Base-by-base conservation (phyloP, 2,888 invertebrate species). In the Liopterus haemorrhoidalis region DNA sequence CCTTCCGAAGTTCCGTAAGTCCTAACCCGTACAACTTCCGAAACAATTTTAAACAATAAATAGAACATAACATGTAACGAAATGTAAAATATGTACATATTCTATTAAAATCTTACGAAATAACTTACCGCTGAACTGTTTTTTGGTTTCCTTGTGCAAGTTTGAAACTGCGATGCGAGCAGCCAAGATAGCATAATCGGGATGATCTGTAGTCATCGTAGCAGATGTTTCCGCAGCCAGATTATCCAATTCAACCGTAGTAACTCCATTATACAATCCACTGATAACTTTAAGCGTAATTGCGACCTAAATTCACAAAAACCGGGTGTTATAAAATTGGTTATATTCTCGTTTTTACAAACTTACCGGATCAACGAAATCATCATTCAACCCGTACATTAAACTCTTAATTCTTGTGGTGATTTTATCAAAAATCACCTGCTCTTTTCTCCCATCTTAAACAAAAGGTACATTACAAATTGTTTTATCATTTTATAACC, bases 181-280 rank as follows among this genome's bases (percentile, higher is more conserved):
- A 41, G 90, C 91, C 39, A 91, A 69, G 47, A 85, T 72, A 4
- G 88, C 96, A 74, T 97, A 99, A 70, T 99, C 97, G 0, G 96
- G 93, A 70, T 99, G 97, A 60, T 87, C 85, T 2, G 93, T 93
- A 0, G 97, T 96, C 86, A 96, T 88, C 20, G 91, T 91, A 8
- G 97, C 97, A n/a, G 97, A 92, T 27, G 91, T 97, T 70, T 99
- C 97, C 0, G 99, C 99, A 31, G 99, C 97, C 51, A 99, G 72
- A 65, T 95, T 97, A 68, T 99, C 99, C 56, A 99, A 71, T 65
- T 99, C 95, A 12, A 93, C 86, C 0, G 97, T 99, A 5, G 93
- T 93, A 2, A 99, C 96, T 9, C 97, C 97, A 49, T 89, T 82
- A 66, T 96, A 97, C 27, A 99, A 75, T 0, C 97, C 97, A 68